phyloP scores from a whole-genome alignment of 2,113 vertebrate genomes.

The Alethe castanea region DNA sequence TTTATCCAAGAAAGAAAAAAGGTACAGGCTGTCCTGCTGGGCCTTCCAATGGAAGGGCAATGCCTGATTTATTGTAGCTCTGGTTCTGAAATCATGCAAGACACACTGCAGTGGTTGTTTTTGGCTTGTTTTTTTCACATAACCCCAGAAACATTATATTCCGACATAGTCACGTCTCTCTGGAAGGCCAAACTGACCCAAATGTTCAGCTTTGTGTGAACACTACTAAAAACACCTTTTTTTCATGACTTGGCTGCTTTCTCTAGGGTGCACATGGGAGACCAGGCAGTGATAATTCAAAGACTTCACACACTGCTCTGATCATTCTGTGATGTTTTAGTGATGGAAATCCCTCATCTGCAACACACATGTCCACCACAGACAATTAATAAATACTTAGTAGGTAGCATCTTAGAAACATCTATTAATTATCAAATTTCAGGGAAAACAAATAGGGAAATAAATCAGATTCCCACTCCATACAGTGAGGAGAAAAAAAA shows the following conservation, averaged over 20 bases:
- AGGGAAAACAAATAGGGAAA: not conserved
- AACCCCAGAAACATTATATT: not conserved
- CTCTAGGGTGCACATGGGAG: not conserved
- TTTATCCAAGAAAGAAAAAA: not conserved
- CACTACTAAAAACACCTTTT: not conserved
- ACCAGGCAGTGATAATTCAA: not conserved
- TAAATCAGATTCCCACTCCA: not conserved
- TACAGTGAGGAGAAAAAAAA: not conserved
- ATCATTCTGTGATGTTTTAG: not conserved
- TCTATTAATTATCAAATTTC: not conserved
- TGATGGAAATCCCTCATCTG: not conserved
- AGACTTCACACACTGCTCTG: not conserved
- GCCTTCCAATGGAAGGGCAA: not conserved
- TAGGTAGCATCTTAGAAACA: not conserved
- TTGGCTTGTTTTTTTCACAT: not conserved
- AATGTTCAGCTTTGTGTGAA: slow-evolving; percentile 4
- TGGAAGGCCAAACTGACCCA: not conserved
- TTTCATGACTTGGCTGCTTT: not conserved
- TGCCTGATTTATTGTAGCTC: not conserved
- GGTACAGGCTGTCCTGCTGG: not conserved
- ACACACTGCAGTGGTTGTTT: not conserved
- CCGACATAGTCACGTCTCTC: not conserved
- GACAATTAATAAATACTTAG: not conserved
- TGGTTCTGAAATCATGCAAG: not conserved
- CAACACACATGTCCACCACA: not conserved